Evolutionary conservation across 2,888 invertebrate species (phyloP).

Genomic region (Plagodis pulveraria): DNA sequence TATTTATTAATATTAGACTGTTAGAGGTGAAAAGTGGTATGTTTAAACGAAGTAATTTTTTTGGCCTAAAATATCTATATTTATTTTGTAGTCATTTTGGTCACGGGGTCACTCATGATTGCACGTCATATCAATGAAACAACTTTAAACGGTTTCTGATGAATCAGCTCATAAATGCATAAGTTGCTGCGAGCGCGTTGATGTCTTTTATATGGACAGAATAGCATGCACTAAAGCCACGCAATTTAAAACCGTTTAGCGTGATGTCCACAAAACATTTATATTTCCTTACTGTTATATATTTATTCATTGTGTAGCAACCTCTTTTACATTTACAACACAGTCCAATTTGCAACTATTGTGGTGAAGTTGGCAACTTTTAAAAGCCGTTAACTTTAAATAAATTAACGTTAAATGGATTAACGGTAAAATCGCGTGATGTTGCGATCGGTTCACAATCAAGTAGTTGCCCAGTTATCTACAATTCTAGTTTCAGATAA

Average conservation of each 20-base stretch:
- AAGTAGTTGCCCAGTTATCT: slow-evolving; percentile 12
- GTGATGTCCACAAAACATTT: not conserved
- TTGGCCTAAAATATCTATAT: too few relatives aligned
- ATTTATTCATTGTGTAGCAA: slow-evolving; percentile 1
- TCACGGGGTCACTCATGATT: too few relatives aligned
- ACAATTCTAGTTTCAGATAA: slow-evolving; percentile 9
- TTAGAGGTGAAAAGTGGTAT: too few relatives aligned
- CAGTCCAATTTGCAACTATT: slow-evolving; percentile 11
- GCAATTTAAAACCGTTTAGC: slow-evolving; percentile 3
- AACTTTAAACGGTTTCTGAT: too few relatives aligned
- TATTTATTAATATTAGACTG: too few relatives aligned
- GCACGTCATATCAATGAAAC: too few relatives aligned
- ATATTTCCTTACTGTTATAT: not conserved
- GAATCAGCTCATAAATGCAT: not conserved
- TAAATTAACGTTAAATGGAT: slow-evolving; percentile 13
- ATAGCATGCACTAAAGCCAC: not conserved
- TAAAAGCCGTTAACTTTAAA: slow-evolving; percentile 5
- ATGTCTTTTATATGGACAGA: slow-evolving; percentile 20
- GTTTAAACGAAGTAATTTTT: too few relatives aligned
- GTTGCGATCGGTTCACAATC: slow-evolving; percentile 5
- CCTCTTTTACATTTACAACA: slow-evolving; percentile 11
- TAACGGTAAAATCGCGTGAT: slow-evolving; percentile 25
- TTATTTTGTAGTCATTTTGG: too few relatives aligned
- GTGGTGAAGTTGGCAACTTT: slow-evolving; percentile 13
- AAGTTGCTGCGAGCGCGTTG: slow-evolving; percentile 19